These are phyloP conservation scores for Micropterix aruncella DNA, from an alignment of 2,888 invertebrate species.

Conservation along the genomic window DNA sequence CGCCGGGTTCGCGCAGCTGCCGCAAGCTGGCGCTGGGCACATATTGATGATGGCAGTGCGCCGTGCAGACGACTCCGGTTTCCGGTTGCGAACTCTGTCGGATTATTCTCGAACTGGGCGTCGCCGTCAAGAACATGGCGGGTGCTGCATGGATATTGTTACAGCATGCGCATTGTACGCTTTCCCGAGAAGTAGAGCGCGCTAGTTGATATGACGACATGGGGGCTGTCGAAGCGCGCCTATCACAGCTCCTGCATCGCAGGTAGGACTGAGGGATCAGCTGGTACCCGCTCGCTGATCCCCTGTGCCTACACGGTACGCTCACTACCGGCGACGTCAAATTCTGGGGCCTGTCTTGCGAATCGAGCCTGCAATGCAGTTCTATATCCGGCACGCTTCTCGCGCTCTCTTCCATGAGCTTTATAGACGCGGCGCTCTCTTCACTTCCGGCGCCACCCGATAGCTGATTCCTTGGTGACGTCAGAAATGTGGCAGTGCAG, in stretches of 20 bases:
- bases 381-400: conserved; percentile 74
- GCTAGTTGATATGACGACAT: conserved; percentile 63
- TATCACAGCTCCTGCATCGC: conserved; percentile 56
- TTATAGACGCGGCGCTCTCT: conserved; percentile 48
- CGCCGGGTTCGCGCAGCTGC: conserved; percentile 68
- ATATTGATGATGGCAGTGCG: conserved; percentile 51
- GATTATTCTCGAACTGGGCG: conserved; percentile 63
- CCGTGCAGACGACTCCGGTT: conserved; percentile 49
- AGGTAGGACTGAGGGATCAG: conserved; percentile 49
- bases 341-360: conserved; percentile 36
- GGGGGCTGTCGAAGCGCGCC: conserved; percentile 70
- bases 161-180: conserved; percentile 52
- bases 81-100: conserved; percentile 82
- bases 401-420: conserved; percentile 52
- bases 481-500: conserved; percentile 62
- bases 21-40: conserved; percentile 76
- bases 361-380: conserved; percentile 52
- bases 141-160: conserved; percentile 41
- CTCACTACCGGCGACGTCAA: conserved; percentile 37
- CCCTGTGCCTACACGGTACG: conserved; percentile 43
- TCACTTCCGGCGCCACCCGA: conserved; percentile 65
- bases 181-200: conserved; percentile 73
- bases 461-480: conserved; percentile 53
- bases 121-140: conserved; percentile 55
- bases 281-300: conserved; percentile 51